These are phyloP conservation scores for Sphaerodactylus townsendi DNA, from an alignment of 2,113 vertebrate species.

Conservation along the genomic window DNA sequence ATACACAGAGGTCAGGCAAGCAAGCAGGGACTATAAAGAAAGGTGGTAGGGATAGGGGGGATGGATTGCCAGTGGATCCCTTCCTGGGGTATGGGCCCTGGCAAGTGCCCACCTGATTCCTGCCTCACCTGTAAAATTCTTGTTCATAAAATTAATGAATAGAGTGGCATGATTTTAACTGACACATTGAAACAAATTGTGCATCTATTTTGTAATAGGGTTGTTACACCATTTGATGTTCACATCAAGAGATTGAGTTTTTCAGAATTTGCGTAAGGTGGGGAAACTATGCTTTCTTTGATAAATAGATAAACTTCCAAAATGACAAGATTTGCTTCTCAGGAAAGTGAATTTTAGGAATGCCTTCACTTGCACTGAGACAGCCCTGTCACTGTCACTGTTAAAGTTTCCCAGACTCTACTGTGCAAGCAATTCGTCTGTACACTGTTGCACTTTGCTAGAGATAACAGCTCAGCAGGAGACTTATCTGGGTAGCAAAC, in stretches of 20 bases:
- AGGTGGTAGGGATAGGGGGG: too few relatives aligned
- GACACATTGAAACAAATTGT: not conserved
- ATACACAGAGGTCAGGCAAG: too few relatives aligned
- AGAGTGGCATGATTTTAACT: not conserved
- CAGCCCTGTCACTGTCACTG: constrained; percentile 5
- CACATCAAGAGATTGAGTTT: not conserved
- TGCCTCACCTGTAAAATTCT: too few relatives aligned
- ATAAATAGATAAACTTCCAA: not conserved
- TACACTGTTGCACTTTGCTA: not conserved
- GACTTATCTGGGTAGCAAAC: constrained; percentile 14
- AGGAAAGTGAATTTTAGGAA: not conserved
- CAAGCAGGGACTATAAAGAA: too few relatives aligned
- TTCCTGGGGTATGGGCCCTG: too few relatives aligned
- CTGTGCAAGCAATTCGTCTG: accelerated
- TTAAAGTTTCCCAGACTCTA: not conserved
- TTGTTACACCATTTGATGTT: not conserved
- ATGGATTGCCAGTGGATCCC: too few relatives aligned
- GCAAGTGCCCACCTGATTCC: too few relatives aligned
- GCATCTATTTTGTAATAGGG: not conserved
- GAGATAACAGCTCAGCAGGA: not conserved
- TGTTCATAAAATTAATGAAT: too few relatives aligned
- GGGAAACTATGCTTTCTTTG: not conserved
- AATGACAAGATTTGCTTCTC: constrained; percentile 6
- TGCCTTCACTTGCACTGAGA: not conserved
- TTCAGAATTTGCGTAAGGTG: not conserved